Percentiles rank a stretch among this genome's conserved stretches.
These are phyloP conservation scores for Eupithecia tripunctaria DNA, from an alignment of 2,888 invertebrate species.

Conservation along the genomic window DNA sequence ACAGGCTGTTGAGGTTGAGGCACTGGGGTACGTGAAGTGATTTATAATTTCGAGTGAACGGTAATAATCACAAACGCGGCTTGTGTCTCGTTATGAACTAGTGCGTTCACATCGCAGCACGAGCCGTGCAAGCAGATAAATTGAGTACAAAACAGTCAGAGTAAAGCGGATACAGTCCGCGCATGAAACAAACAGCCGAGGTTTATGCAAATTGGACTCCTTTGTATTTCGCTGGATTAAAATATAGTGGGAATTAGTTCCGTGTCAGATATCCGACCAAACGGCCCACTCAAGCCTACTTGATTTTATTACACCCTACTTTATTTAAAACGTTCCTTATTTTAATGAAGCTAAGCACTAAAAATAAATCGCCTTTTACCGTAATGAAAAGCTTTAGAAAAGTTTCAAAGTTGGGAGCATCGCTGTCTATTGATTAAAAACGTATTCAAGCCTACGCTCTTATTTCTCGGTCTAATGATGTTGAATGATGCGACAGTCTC, in stretches of 20 bases:
- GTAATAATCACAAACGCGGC: slow-evolving; percentile 1
- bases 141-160: slow-evolving; percentile 75
- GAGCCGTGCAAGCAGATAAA: slow-evolving; percentile 72
- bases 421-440: slow-evolving; percentile 50
- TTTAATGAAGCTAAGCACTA: slow-evolving; percentile 49
- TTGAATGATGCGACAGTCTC: slow-evolving; percentile 75
- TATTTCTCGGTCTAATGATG: slow-evolving; percentile 76
- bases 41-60: neutral
- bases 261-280: slow-evolving; percentile 77
- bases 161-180: slow-evolving; percentile 79
- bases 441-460: slow-evolving; percentile 61
- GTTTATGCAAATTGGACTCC: slow-evolving; percentile 84
- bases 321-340: slow-evolving; percentile 64
- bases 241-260: slow-evolving; percentile 83
- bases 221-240: slow-evolving; percentile 83
- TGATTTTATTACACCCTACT: slow-evolving; percentile 72
- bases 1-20: no score
- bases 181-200: slow-evolving; percentile 81
- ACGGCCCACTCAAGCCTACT: slow-evolving; percentile 65
- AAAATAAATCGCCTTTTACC: slow-evolving; percentile 40
- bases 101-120: slow-evolving; percentile 44
- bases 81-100: slow-evolving; percentile 29
- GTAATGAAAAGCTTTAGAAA: slow-evolving; percentile 35
- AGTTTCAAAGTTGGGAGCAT: slow-evolving; percentile 36
- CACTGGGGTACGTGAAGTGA: no score